Conservation (phyloP, 2,888 invertebrate genomes). For the Sicus ferrugineus region DNA sequence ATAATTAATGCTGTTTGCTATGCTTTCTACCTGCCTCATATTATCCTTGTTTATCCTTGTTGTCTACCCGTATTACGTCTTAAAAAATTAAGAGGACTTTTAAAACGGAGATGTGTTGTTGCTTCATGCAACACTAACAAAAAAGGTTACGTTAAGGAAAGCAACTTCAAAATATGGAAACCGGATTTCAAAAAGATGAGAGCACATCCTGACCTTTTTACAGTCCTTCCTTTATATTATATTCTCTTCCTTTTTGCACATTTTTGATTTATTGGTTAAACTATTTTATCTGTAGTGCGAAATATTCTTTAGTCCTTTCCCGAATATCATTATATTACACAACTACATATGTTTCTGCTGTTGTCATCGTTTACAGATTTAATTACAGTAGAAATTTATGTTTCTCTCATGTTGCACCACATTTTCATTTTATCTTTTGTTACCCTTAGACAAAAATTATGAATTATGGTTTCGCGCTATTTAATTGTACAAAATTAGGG, state of each 20-base stretch:
- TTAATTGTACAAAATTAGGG: too few relatives aligned
- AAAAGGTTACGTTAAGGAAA: background rate
- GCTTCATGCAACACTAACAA: background rate
- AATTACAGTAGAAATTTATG: too few relatives aligned
- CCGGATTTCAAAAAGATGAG: background rate
- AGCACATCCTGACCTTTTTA: background rate
- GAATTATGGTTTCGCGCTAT: constrained; percentile 30
- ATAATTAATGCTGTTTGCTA: constrained; percentile 5
- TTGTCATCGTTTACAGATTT: too few relatives aligned
- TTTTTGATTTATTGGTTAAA: constrained; percentile 19
- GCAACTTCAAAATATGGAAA: background rate
- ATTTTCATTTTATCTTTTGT: background rate
- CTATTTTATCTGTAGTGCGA: background rate
- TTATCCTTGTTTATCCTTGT: constrained; percentile 8
- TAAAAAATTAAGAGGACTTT: constrained; percentile 18
- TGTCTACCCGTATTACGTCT: constrained; percentile 1
- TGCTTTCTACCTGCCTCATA: background rate
- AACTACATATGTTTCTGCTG: too few relatives aligned
- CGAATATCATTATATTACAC: too few relatives aligned
- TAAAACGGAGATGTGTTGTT: constrained; percentile 1
- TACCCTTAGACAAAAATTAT: constrained; percentile 15
- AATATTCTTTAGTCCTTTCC: too few relatives aligned
- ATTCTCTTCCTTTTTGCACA: background rate
- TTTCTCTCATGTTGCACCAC: background rate
- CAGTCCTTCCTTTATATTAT: background rate